Base-by-base conservation (phyloP, 2,888 invertebrate species). In the Anticlea derivata region DNA sequence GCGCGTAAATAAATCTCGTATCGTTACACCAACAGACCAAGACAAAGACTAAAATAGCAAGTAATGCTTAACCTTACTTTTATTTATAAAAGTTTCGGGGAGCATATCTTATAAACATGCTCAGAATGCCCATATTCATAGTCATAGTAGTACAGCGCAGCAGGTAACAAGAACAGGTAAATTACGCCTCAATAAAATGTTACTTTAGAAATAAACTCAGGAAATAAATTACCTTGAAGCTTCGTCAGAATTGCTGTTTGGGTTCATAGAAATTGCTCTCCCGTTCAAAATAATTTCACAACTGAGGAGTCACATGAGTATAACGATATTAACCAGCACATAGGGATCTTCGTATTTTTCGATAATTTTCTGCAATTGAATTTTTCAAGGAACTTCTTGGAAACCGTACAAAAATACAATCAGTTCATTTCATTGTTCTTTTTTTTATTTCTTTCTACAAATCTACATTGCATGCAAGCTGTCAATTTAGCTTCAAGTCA, bases 241-340 rank as follows among this genome's bases (percentile, higher is more conserved):
- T 89, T 89, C 91, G 89, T 86, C 91, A 83, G 85, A 80, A 82
- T 89, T 86, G 80, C 89, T 86, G 83, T 88, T 87, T 65, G 91
- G 81, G 91, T 88, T 91, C 91, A 91, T 91, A 90, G 91, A 91
- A 91, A 86, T 74, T 82, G 70, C 71, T 81, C 65, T 75, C 58
- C 39, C 61, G 70, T 69, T 70, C 72, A 77, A 76, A 78, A 69
- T 70, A 79, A 74, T 73, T 70, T 72, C 30, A 68, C 75, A 75
- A 75, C 65, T 61, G 61, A 63, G 56, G 63, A 68, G 68, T 68
- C 71, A 75, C 70, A 78, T 74, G 80, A 79, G 81, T 77, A 11
- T 30, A 73, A 65, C 53, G 65, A 60, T 50, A 61, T 73, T 51
- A 61, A 61, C 54, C 57, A 66, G 58, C 70, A 71, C 81, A 80